Evolutionary conservation across 2,888 invertebrate genomes (phyloP).

Genomic region (Eilema depressum): DNA sequence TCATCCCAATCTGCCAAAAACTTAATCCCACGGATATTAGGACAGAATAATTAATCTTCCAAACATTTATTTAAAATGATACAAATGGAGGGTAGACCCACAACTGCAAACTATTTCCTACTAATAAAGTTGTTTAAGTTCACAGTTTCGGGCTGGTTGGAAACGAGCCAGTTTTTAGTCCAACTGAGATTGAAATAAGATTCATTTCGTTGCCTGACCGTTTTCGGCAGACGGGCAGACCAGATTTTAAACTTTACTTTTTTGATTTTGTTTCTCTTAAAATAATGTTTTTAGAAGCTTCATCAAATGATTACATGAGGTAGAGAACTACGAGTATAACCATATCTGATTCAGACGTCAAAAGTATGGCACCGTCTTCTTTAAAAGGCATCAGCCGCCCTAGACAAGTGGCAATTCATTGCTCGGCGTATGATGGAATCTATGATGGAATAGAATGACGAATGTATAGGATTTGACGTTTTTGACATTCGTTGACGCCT

Average conservation of each 20-base stretch:
- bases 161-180: conserved; percentile 31
- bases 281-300: too few species aligned
- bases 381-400: too few species aligned
- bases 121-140: conserved; percentile 36
- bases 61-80: conserved; percentile 25
- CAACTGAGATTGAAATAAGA: conserved; percentile 33
- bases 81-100: conserved; percentile 13
- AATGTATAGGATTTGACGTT: too few species aligned
- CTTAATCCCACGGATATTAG: not conserved
- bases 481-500: too few species aligned
- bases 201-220: conserved; percentile 27
- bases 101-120: conserved; percentile 21
- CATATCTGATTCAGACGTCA: too few species aligned
- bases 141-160: conserved; percentile 30
- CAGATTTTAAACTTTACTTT: conserved; percentile 1
- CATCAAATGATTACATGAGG: too few species aligned
- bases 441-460: too few species aligned
- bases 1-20: not conserved
- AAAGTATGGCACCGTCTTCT: too few species aligned
- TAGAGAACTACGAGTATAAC: too few species aligned
- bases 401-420: too few species aligned
- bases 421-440: too few species aligned
- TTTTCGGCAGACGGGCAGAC: conserved; percentile 16
- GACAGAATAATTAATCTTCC: conserved; percentile 18
- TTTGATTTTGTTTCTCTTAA: too few species aligned